Evolutionary conservation across 2,113 vertebrate species (phyloP).

Genomic region (Macquaria ambigua): DNA sequence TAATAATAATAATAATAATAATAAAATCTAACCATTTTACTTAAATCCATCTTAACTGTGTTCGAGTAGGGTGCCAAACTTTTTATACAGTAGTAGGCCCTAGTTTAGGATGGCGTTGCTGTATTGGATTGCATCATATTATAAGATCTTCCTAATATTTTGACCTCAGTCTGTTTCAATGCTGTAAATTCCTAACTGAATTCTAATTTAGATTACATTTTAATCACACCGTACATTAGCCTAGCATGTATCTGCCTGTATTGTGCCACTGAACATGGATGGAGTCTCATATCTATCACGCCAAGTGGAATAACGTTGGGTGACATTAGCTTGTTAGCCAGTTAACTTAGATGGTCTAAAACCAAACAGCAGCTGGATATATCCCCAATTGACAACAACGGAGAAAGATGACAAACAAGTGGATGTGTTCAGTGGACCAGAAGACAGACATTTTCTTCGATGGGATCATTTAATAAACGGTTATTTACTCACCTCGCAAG

Average conservation of each 20-base stretch:
- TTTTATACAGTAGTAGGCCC: background rate
- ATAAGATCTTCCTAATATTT: background rate
- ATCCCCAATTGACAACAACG: slow-evolving; percentile 20
- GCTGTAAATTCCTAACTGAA: accelerated
- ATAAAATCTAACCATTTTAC: background rate
- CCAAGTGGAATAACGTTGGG: background rate
- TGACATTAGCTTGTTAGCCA: slow-evolving; percentile 52
- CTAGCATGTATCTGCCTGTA: background rate
- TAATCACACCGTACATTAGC: background rate
- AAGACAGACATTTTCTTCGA: background rate
- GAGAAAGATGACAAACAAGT: background rate
- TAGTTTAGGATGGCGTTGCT: background rate
- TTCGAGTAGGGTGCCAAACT: background rate
- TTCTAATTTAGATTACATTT: background rate
- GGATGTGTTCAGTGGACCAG: accelerated
- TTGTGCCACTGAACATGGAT: background rate
- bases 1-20: background rate
- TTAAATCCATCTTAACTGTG: background rate
- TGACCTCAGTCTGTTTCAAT: too few relatives aligned
- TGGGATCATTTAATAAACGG: background rate
- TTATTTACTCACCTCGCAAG: slow-evolving; percentile 77
- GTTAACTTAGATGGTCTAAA: background rate
- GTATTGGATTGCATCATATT: slow-evolving; percentile 5
- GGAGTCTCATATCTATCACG: background rate
- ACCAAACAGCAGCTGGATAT: background rate